phyloP scores from a whole-genome alignment of 2,888 invertebrate genomes.

The Sisyra nigra region DNA sequence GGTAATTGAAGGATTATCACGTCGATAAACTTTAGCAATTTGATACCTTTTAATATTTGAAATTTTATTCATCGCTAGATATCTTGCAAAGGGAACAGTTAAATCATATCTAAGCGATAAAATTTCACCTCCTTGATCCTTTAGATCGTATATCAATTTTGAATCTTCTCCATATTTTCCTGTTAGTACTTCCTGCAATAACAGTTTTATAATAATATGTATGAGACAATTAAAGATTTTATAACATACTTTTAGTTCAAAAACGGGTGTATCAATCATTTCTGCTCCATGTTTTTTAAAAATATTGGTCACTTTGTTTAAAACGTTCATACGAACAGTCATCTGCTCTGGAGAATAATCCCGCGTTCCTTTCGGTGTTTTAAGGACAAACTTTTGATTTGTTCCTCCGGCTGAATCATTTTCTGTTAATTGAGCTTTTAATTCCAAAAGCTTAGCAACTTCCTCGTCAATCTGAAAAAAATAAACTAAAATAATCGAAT shows the following conservation, averaged over 20 bases:
- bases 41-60: slow-evolving; percentile 90
- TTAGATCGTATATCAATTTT: slow-evolving; percentile 94
- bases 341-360: slow-evolving; percentile 93
- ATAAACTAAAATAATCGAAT: slow-evolving; percentile 12
- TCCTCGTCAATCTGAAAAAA: slow-evolving; percentile 65
- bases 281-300: slow-evolving; percentile 97
- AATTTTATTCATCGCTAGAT: slow-evolving; percentile 96
- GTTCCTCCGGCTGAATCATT: slow-evolving; percentile 33
- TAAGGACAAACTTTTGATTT: slow-evolving; percentile 67
- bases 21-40: slow-evolving; percentile 94
- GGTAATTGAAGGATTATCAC: slow-evolving; percentile 96
- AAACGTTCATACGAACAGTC: slow-evolving; percentile 72
- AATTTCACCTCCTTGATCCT: slow-evolving; percentile 97
- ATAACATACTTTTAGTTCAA: slow-evolving; percentile 72
- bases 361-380: slow-evolving; percentile 86
- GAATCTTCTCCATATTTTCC: slow-evolving; percentile 99
- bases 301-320: slow-evolving; percentile 71
- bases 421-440: slow-evolving; percentile 56
- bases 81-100: slow-evolving; percentile 95
- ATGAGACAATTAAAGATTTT: background rate
- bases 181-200: slow-evolving; percentile 75
- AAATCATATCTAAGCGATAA: slow-evolving; percentile 92
- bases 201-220: background rate
- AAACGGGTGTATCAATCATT: slow-evolving; percentile 95
- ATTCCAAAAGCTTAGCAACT: slow-evolving; percentile 60